Conservation (phyloP, 2,888 invertebrate genomes). For the Scaptomyza caliginosa region DNA sequence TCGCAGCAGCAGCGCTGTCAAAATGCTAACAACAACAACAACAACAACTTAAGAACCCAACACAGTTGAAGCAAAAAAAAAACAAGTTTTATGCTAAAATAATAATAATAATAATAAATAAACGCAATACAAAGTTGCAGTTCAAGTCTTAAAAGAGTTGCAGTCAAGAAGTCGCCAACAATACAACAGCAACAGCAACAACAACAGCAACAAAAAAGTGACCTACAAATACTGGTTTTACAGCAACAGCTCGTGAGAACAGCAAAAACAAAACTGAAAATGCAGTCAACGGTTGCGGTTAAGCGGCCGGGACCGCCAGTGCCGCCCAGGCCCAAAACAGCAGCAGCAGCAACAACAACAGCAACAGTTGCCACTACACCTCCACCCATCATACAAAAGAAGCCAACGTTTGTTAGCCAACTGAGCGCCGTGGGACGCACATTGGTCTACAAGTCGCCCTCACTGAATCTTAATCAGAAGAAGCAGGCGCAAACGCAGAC, state of each 20-base stretch:
- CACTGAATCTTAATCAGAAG: slow-evolving; percentile 80
- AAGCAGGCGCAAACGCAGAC: slow-evolving; percentile 77
- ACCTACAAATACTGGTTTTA: slow-evolving; percentile 83
- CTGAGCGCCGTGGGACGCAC: slow-evolving; percentile 82
- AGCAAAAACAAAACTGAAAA: slow-evolving; percentile 48
- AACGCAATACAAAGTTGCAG: slow-evolving; percentile 54
- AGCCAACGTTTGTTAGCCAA: slow-evolving; percentile 72
- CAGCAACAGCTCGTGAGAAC: slow-evolving; percentile 68
- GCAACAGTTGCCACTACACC: slow-evolving; percentile 26
- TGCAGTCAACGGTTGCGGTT: slow-evolving; percentile 84
- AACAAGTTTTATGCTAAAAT: slow-evolving; percentile 78
- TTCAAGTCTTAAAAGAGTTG: slow-evolving; percentile 21
- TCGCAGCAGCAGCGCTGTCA: slow-evolving; percentile 36
- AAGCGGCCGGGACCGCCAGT: slow-evolving; percentile 89
- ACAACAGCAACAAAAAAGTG: slow-evolving; percentile 71
- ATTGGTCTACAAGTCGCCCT: slow-evolving; percentile 84
- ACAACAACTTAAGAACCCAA: slow-evolving; percentile 14
- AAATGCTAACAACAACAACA: slow-evolving; percentile 50
- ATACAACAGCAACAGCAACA: slow-evolving; percentile 37
- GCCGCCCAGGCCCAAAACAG: slow-evolving; percentile 89
- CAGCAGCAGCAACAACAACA: slow-evolving; percentile 27
- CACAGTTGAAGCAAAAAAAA: slow-evolving; percentile 44
- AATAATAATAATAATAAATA: slow-evolving; percentile 70
- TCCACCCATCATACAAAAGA: slow-evolving; percentile 74
- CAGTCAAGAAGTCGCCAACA: slow-evolving; percentile 38